These are phyloP conservation scores for Baccha elongata DNA, from an alignment of 2,888 invertebrate species.

Conservation along the genomic window DNA sequence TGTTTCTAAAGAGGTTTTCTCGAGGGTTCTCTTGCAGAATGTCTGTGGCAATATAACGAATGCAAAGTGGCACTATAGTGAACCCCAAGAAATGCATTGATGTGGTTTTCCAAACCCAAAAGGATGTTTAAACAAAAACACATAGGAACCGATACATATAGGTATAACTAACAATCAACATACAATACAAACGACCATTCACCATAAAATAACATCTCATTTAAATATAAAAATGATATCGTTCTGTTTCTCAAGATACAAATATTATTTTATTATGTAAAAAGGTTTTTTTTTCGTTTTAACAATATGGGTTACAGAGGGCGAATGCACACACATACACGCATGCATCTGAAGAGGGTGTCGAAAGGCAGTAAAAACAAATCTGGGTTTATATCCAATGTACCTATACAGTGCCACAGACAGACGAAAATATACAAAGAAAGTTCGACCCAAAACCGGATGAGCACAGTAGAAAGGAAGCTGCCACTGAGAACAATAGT, in stretches of 20 bases:
- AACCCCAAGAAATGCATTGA: slow-evolving; percentile 16
- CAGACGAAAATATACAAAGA: slow-evolving; percentile 51
- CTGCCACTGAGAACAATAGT: slow-evolving; percentile 59
- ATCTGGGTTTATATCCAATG: slow-evolving; percentile 70
- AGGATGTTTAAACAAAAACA: slow-evolving; percentile 4
- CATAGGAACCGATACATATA: background rate
- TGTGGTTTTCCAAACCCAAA: slow-evolving; percentile 18
- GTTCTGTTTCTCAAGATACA: slow-evolving; percentile 25
- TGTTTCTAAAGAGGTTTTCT: slow-evolving; percentile 35
- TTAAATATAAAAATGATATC: slow-evolving; percentile 68
- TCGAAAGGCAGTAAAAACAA: slow-evolving; percentile 38
- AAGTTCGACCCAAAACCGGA: slow-evolving; percentile 33
- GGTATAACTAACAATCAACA: slow-evolving; percentile 1
- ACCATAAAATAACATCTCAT: slow-evolving; percentile 68
- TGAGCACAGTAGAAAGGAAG: slow-evolving; percentile 21
- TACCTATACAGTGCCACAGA: too few relatives aligned
- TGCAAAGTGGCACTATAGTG: slow-evolving; percentile 45
- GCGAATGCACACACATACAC: slow-evolving; percentile 8
- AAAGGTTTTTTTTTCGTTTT: slow-evolving; percentile 23
- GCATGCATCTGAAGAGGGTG: slow-evolving; percentile 4
- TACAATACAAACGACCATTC: slow-evolving; percentile 38
- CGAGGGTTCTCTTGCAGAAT: slow-evolving; percentile 1
- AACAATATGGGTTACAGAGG: slow-evolving; percentile 28
- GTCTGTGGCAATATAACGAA: slow-evolving; percentile 24
- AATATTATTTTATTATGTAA: slow-evolving; percentile 36